Evolutionary conservation across 2,797 vertebrate species (phyloP), one percentile per base, ranked within the genome.

Genomic region (Clarias platycephalus): DNA sequence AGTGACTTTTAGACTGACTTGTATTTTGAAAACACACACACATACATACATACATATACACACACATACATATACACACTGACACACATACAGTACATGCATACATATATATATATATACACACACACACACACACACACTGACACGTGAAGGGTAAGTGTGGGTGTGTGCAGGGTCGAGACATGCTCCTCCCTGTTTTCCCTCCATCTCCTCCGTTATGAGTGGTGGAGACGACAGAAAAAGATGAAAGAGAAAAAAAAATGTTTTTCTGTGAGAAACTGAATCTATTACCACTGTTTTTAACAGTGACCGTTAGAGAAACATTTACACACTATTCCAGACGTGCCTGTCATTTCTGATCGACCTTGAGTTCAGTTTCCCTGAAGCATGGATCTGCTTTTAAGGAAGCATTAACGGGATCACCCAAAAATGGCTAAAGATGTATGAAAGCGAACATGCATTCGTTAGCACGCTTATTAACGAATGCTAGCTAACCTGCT

Each of bases 251-350:
- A 31, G 49, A 28, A 64, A 89, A 94, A 90, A 94, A 95, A 93
- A 94, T 94, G 96, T 97, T 97, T 97, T 98, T 98, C 97, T 97
- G 96, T 97, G 97, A 97, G 96, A 98, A 98, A 98, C 97, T 93
- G 95, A 96, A 83, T 95, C 94, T 90, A 94, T 95, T 96, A 96
- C 96, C 96, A 96, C 97, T 97, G 97, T 96, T 97, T 96, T 97
- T 94, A 97, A 97, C 97, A 98, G 97, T 97, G 97, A 95, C 94
- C 92, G 95, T 92, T 74, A 83, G 60, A 76, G 62, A 86, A 81
- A 87, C 86, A 90, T 94, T 90, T 89, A 94, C 94, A 95, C 93
- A 94, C 93, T 91, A 93, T 94, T 95, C 95, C 94, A 93, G 81
- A 94, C 88, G 95, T 96, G 95, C 95, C 96, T 96, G 95, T 94